Conservation (phyloP, 2,113 vertebrate species). For the Nothobranchius kuhntae region DNA sequence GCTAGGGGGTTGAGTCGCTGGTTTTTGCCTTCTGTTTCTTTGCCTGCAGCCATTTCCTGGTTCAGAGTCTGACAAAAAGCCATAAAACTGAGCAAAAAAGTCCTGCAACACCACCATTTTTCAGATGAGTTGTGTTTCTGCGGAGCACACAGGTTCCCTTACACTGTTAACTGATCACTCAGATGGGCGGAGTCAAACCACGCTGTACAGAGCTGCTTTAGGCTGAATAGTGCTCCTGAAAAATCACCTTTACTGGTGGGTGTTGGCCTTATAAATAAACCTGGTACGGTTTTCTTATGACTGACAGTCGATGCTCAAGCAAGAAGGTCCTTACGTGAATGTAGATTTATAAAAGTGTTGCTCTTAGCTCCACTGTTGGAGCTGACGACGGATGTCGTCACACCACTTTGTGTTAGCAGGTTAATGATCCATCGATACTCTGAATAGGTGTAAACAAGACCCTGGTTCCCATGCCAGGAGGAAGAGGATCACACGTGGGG, state of each 20-base stretch:
- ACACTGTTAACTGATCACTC: too few species aligned
- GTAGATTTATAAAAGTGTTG: background rate
- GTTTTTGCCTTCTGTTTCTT: too few species aligned
- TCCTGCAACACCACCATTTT: too few species aligned
- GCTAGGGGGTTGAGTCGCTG: too few species aligned
- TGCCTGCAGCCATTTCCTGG: too few species aligned
- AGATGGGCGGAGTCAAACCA: too few species aligned
- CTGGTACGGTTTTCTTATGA: background rate
- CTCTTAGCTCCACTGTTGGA: background rate
- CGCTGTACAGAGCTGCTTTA: too few species aligned
- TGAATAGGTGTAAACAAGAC: slow-evolving; percentile 49
- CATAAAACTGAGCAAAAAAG: too few species aligned
- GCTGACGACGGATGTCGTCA: slow-evolving; percentile 5
- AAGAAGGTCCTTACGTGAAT: background rate
- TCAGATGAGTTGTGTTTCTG: too few species aligned
- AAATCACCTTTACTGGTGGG: background rate
- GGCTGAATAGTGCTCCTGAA: too few species aligned
- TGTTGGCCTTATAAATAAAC: slow-evolving; percentile 16
- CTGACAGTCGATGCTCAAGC: slow-evolving; percentile 4
- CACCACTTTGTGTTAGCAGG: slow-evolving; percentile 23
- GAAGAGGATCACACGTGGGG: slow-evolving; percentile 20
- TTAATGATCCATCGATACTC: slow-evolving; percentile 70
- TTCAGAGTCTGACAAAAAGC: too few species aligned
- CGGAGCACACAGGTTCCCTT: too few species aligned
- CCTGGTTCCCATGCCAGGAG: slow-evolving; percentile 51